Conservation (phyloP, 2,113 vertebrate species). For the Xiphophorus maculatus region DNA sequence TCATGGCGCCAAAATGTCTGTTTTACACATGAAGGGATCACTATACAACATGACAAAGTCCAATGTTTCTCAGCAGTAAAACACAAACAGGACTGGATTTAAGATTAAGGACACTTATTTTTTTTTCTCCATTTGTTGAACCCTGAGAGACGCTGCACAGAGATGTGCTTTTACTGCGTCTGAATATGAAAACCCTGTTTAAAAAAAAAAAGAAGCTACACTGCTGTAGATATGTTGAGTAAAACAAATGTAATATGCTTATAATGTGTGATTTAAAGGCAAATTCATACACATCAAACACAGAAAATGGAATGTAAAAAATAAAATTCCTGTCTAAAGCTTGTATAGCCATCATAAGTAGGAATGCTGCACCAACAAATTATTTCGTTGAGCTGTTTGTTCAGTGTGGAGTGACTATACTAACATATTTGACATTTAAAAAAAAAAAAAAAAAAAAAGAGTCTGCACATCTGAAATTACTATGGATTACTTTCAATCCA, state of each 20-base stretch:
- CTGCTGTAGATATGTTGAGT: background rate
- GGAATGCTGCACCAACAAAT: no score
- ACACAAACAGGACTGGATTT: background rate
- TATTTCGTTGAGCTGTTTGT: no score
- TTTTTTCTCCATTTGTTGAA: background rate
- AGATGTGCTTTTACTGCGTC: background rate
- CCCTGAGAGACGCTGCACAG: background rate
- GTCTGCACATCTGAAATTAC: no score
- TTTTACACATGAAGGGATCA: background rate
- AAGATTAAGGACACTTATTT: background rate
- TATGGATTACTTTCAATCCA: no score
- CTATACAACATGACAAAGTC: background rate
- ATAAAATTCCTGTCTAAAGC: no score
- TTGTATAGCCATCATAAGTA: no score
- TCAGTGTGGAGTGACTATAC: no score
- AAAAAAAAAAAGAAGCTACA: background rate
- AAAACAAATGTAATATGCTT: background rate
- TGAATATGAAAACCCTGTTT: background rate
- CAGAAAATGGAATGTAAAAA: no score
- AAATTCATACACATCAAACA: background rate
- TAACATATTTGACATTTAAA: no score
- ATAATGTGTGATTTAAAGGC: background rate
- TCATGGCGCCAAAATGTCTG: background rate
- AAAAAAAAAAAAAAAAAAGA: no score
- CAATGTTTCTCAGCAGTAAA: background rate